These are phyloP conservation scores for Andrena flavipes DNA, from an alignment of 2,888 invertebrate species.

Conservation along the genomic window DNA sequence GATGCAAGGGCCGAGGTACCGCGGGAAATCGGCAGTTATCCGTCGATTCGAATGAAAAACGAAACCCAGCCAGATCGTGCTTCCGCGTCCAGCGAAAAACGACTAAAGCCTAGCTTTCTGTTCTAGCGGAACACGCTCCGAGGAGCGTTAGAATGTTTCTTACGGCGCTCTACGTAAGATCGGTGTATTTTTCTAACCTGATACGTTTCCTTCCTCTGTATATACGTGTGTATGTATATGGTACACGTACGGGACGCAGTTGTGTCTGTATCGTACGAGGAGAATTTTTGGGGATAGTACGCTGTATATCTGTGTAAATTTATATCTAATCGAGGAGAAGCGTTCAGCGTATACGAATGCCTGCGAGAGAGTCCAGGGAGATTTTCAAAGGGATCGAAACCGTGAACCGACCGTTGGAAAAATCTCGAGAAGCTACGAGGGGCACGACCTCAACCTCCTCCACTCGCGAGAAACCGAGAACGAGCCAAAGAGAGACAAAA, in stretches of 20 bases:
- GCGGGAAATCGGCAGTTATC: background rate
- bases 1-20: background rate
- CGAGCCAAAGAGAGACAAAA: background rate
- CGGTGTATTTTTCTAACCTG: conserved; percentile 84
- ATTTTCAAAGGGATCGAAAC: conserved; percentile 66
- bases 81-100: conserved; percentile 41
- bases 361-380: conserved; percentile 19
- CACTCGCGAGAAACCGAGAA: background rate
- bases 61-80: conserved; percentile 67
- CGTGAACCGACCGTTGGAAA: conserved; percentile 69
- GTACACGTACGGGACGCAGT: conserved; percentile 30
- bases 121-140: conserved; percentile 58
- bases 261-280: conserved; percentile 32
- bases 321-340: conserved; percentile 49
- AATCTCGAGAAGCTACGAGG: conserved; percentile 22
- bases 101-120: conserved; percentile 61
- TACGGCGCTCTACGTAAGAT: conserved; percentile 79
- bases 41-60: background rate
- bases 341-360: conserved; percentile 48
- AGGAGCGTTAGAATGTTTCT: conserved; percentile 75
- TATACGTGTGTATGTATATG: conserved; percentile 46
- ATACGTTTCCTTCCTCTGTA: conserved; percentile 78
- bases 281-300: conserved; percentile 30
- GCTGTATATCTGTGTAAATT: conserved; percentile 68
- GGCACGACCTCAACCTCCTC: conserved; percentile 16